These are phyloP conservation scores for Lasioglossum albipes DNA, from an alignment of 1,140 invertebrate genomes.

Conservation along the genomic window DNA sequence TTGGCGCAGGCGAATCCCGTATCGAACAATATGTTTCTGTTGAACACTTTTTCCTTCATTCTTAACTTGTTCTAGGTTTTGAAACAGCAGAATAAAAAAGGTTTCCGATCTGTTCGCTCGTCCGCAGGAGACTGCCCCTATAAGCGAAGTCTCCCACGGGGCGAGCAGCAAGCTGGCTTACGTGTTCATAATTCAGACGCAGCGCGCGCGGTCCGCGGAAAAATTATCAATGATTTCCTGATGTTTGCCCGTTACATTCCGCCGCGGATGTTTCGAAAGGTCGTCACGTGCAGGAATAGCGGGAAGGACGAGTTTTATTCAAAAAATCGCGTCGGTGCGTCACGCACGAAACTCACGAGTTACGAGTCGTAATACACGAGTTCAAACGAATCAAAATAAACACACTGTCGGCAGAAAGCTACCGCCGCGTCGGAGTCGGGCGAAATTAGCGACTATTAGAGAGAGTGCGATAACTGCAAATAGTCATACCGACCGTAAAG, in stretches of 20 bases:
- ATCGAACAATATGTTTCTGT: too few relatives aligned
- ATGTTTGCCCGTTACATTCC: slow-evolving; percentile 52
- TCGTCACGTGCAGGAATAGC: slow-evolving; percentile 47
- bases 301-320: slow-evolving; percentile 34
- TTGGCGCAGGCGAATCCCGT: too few relatives aligned
- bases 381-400: slow-evolving; percentile 9
- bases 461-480: too few relatives aligned
- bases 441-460: neutral
- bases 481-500: neutral
- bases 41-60: too few relatives aligned
- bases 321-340: slow-evolving; percentile 32
- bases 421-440: neutral
- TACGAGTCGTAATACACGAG: slow-evolving; percentile 9
- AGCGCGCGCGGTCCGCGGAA: neutral
- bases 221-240: slow-evolving; percentile 53
- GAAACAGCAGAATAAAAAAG: too few relatives aligned
- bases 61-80: too few relatives aligned
- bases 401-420: neutral
- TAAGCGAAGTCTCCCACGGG: neutral
- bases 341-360: slow-evolving; percentile 37
- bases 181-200: slow-evolving; percentile 35
- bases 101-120: too few relatives aligned
- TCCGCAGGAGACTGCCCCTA: too few relatives aligned
- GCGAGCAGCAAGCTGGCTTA: neutral
- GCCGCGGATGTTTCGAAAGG: slow-evolving; percentile 47